phyloP scores from a whole-genome alignment of 1,140 invertebrate species.

The Neoseiulus cucumeris region DNA sequence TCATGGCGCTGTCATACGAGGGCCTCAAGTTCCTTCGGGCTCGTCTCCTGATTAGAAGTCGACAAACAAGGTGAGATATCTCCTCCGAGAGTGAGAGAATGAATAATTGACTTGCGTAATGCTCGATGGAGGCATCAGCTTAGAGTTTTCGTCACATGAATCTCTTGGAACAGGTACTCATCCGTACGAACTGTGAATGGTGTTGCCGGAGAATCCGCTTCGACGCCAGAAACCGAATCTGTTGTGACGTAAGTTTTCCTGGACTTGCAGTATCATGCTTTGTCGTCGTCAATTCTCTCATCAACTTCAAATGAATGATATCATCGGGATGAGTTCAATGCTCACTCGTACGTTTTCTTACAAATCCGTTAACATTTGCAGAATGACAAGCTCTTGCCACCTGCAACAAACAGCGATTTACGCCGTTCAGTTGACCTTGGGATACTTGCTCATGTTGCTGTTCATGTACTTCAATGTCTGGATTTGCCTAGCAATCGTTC shows the following conservation, averaged over 20 bases:
- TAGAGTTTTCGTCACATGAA: no score
- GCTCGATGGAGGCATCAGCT: no score
- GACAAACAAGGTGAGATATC: no score
- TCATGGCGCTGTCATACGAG: slow-evolving; percentile 67
- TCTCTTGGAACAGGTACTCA: no score
- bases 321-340: not conserved
- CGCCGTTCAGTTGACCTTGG: slow-evolving; percentile 64
- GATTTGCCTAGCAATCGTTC: slow-evolving; percentile 68
- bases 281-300: not conserved
- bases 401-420: slow-evolving; percentile 65
- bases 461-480: slow-evolving; percentile 97
- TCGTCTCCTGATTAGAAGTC: not conserved
- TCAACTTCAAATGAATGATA: no score
- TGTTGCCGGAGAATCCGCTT: no score
- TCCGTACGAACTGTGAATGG: no score
- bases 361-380: slow-evolving; percentile 13
- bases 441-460: slow-evolving; percentile 86
- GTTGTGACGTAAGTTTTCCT: not conserved
- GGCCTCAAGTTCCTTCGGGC: slow-evolving; percentile 65
- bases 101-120: no score
- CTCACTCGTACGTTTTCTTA: not conserved
- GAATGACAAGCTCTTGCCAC: slow-evolving; percentile 49
- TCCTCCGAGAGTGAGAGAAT: no score
- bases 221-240: no score
- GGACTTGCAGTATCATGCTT: not conserved